Evolutionary conservation across 2,113 vertebrate species (phyloP).

Genomic region (Morphnarchus princeps): DNA sequence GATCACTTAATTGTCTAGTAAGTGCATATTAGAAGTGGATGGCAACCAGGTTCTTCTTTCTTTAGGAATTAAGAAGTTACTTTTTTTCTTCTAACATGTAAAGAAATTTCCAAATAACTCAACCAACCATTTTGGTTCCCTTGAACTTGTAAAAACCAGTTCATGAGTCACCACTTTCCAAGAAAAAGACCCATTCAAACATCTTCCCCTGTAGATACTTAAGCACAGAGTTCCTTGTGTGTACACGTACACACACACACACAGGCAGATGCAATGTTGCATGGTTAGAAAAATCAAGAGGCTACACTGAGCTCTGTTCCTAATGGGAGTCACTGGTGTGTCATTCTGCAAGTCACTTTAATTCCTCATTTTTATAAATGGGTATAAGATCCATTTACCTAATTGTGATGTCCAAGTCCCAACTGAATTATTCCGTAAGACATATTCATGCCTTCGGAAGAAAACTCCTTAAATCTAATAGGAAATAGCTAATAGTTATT

Average conservation of each 20-base stretch:
- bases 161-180: background rate
- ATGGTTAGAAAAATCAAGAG: background rate
- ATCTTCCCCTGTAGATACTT: background rate
- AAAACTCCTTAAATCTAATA: background rate
- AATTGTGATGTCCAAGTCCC: background rate
- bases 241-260: background rate
- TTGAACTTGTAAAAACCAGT: background rate
- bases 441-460: background rate
- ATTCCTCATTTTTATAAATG: background rate
- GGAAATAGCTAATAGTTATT: constrained; percentile 10
- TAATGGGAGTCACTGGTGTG: background rate
- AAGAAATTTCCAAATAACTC: background rate
- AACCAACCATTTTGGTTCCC: background rate
- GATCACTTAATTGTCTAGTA: background rate
- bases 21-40: background rate
- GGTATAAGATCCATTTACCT: background rate
- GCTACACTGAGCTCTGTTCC: background rate
- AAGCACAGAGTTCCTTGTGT: background rate
- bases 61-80: background rate
- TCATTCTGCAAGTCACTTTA: background rate
- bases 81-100: background rate
- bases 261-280: background rate
- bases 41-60: background rate
- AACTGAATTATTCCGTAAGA: background rate
- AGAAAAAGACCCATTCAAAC: background rate